Evolutionary conservation across 2,888 invertebrate genomes (phyloP).

Genomic region (Drosophila parthenogenetica): DNA sequence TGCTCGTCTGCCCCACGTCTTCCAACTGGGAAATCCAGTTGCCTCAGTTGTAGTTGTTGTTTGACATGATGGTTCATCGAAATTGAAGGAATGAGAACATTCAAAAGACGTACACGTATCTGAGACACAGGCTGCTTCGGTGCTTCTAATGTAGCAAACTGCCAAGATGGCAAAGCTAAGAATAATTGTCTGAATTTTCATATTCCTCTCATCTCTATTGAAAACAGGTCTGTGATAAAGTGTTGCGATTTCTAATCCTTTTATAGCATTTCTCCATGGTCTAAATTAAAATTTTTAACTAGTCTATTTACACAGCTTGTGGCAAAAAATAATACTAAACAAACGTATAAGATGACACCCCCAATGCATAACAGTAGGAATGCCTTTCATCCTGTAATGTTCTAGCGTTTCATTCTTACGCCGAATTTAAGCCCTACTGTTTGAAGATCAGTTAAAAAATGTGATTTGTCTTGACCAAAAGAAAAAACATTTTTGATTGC

Average conservation of each 20-base stretch:
- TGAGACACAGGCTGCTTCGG: constrained; percentile 9
- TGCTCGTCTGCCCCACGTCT: neutral
- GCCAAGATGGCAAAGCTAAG: constrained; percentile 15
- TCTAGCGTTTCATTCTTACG: no score
- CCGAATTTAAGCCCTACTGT: no score
- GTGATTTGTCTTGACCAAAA: no score
- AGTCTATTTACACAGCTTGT: no score
- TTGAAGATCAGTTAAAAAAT: no score
- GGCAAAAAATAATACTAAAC: neutral
- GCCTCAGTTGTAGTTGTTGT: constrained; percentile 3
- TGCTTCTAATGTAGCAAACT: neutral
- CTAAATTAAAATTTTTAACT: neutral
- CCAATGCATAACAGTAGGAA: no score
- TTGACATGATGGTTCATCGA: neutral
- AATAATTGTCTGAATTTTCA: constrained; percentile 22
- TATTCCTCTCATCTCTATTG: neutral
- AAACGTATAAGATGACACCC: neutral
- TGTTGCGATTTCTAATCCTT: neutral
- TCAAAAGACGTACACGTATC: constrained; percentile 7
- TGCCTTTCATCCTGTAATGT: no score
- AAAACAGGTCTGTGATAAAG: neutral
- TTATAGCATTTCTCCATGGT: constrained; percentile 8
- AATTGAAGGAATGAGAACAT: constrained; percentile 5
- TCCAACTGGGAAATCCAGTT: neutral
- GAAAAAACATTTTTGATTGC: no score